phyloP scores from a whole-genome alignment of 64 coral and sea anemone genomes.

The Montipora capricornis region DNA sequence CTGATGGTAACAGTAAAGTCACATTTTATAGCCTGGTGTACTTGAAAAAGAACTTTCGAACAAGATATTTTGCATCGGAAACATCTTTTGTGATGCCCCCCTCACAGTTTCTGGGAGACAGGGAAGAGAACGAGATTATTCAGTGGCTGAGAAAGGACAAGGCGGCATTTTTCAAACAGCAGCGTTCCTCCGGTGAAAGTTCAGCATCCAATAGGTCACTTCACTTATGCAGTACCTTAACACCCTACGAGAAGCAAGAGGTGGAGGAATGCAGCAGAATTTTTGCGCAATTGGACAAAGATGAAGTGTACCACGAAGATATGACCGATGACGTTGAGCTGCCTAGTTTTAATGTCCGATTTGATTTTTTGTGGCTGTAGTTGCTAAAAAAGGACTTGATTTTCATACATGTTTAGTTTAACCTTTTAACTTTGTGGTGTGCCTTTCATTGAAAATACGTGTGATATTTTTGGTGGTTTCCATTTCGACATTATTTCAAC shows the following conservation, averaged over 20 bases:
- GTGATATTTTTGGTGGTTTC: background rate
- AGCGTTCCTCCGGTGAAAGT: background rate
- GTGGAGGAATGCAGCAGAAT: background rate
- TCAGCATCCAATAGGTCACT: background rate
- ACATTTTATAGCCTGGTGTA: conserved; percentile 10
- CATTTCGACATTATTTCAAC: background rate
- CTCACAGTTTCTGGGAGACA: background rate
- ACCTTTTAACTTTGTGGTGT: background rate
- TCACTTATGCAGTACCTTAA: background rate
- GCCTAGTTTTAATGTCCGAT: background rate
- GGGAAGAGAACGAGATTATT: background rate
- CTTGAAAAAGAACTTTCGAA: conserved; percentile 3
- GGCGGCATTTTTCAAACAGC: background rate
- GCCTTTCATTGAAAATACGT: background rate
- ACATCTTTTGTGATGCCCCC: conserved; percentile 7
- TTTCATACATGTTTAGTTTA: background rate
- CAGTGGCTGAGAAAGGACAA: conserved; percentile 7
- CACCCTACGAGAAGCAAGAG: background rate
- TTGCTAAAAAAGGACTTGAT: background rate
- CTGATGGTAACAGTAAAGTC: conserved; percentile 25
- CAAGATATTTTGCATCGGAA: background rate
- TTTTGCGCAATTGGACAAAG: background rate
- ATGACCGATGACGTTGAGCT: background rate
- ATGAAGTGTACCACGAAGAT: background rate
- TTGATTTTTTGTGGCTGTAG: background rate